Base-by-base conservation (phyloP, 35 echinoderm and acorn worm species). In the Apostichopus californicus region DNA sequence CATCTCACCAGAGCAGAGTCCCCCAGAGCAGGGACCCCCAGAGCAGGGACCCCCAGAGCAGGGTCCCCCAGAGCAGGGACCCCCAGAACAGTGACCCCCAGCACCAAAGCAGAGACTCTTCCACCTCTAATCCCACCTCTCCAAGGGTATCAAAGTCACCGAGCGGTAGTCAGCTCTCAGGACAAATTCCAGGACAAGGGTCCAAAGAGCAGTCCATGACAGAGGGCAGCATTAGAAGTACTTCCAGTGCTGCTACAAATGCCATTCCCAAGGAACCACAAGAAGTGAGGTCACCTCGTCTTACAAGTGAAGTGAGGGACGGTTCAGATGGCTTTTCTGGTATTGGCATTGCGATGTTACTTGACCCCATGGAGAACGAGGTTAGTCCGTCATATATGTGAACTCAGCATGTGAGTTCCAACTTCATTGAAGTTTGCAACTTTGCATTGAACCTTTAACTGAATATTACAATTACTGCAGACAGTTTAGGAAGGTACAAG, bases 341-440 rank as follows among this genome's bases (percentile, higher is more conserved):
- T 54, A 17, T 83, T 0, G 80, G 80, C 28, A 83, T 83, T 17
- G 80, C 80, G 55, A 83, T 83, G 80, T 56, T 83, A 17, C 80
- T 83, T 0, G 52, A 55, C 15, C 80, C 80, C 10, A 17, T 83
- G 46, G 80, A 83, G 55, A 56, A 83, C 54, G 80, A 83, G 80
- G 80, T 83, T 83, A 17, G 80, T 83, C 5, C 17, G 64, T 9
- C 34, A 2, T 46, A 46, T 46, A 0, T 46, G 2, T 46, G 34
- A 46, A 46, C 34, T 46, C 3, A 2, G 34, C 34, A 46, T 46
- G 34, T 3, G 2, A 46, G 34, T 46, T 3, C 34, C 34, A 46
- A 46, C 3, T 46, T 0, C 2, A 46, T 0, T 46, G 34, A 46
- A 46, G 34, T 3, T 46, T 46, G 28, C 28, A 34, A 34, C 1